phyloP scores from a whole-genome alignment of 2,113 vertebrate genomes.

The Paedocypris sp. region DNA sequence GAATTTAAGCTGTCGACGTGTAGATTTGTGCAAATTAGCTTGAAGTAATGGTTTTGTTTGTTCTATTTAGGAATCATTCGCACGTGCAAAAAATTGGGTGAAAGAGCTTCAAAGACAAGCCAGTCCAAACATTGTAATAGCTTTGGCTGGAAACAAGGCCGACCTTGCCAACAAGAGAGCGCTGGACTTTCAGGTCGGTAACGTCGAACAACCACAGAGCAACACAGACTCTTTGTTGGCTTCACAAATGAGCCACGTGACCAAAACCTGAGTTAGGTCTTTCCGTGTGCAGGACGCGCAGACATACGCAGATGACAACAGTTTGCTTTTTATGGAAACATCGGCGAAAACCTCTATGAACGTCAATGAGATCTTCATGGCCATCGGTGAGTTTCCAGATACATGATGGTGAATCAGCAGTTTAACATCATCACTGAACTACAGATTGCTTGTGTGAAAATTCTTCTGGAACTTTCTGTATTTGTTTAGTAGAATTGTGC shows the following conservation, averaged over 20 bases:
- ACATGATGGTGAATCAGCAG: too few species aligned
- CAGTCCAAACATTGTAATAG: conserved; percentile 98
- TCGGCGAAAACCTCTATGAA: conserved; percentile 98
- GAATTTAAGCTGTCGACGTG: too few species aligned
- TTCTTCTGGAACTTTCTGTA: too few species aligned
- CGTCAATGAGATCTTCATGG: conserved; percentile 98
- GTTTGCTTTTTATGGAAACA: conserved; percentile 96
- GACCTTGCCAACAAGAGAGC: conserved; percentile 94
- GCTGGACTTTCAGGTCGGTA: conserved; percentile 91
- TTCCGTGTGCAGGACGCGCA: conserved; percentile 80
- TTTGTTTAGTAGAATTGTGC: too few species aligned
- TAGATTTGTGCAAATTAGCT: too few species aligned
- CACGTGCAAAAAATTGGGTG: conserved; percentile 98
- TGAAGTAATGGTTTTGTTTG: not conserved
- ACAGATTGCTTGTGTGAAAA: too few species aligned
- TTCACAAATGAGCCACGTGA: not conserved
- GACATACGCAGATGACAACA: conserved; percentile 96
- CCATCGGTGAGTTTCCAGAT: conserved; percentile 74
- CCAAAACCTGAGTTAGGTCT: not conserved
- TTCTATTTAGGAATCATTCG: conserved; percentile 86
- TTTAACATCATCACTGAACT: too few species aligned
- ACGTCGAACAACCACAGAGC: not conserved
- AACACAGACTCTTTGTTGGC: not conserved
- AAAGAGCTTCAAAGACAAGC: conserved; percentile 99
- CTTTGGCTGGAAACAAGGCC: conserved; percentile 96